Conservation (phyloP, 2,797 vertebrate species). For the Girardinus metallicus region DNA sequence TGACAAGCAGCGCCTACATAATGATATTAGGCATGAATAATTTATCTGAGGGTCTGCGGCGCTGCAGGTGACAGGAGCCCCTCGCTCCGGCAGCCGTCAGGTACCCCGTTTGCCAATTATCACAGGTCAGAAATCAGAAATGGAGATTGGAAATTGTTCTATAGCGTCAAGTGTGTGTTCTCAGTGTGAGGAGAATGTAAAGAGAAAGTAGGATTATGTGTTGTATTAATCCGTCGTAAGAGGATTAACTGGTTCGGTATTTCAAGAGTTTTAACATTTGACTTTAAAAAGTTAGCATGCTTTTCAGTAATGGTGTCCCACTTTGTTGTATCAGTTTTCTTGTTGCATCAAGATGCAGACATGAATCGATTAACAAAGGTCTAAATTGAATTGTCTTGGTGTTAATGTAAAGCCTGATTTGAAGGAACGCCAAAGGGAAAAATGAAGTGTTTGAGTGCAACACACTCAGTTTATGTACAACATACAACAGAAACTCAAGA, state of each 20-base stretch:
- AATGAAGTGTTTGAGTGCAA: background rate
- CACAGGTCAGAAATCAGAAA: conserved; percentile 78
- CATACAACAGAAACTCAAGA: background rate
- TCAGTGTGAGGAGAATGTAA: conserved; percentile 43
- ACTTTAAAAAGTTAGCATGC: background rate
- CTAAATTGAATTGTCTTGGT: background rate
- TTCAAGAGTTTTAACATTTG: background rate
- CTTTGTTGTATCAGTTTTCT: background rate
- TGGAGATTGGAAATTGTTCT: conserved; percentile 68
- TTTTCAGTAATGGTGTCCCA: background rate
- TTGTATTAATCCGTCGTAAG: background rate
- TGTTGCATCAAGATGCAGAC: background rate
- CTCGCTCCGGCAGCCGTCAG: conserved; percentile 52
- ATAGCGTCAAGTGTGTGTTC: conserved; percentile 28
- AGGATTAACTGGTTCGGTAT: background rate
- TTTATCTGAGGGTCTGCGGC: conserved; percentile 75
- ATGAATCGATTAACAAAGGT: background rate
- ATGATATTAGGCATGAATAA: conserved; percentile 97
- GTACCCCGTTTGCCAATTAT: conserved; percentile 65
- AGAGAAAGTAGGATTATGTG: background rate
- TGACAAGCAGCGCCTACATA: conserved; percentile 92
- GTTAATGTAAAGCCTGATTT: background rate
- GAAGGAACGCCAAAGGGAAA: background rate
- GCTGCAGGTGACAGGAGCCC: conserved; percentile 80
- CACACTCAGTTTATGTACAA: background rate